Evolutionary conservation across 1,140 invertebrate genomes (phyloP).

Genomic region (Drosophila lini): DNA sequence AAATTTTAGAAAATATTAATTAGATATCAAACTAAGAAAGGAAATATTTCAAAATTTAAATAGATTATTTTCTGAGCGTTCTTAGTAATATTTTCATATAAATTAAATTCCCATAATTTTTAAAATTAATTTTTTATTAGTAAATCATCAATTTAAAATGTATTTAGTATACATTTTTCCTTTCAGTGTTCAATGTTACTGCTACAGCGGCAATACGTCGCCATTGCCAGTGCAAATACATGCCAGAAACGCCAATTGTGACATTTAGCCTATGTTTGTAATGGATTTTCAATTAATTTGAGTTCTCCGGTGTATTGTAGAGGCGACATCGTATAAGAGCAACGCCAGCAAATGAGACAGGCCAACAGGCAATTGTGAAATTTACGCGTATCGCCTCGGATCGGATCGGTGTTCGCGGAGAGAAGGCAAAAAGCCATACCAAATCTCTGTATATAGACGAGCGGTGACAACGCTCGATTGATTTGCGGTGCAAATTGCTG

Average conservation of each 20-base stretch:
- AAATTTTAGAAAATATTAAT: not conserved
- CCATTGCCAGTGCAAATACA: constrained; percentile 74
- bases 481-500: constrained; percentile 82
- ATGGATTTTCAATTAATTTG: constrained; percentile 84
- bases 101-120: fast-evolving
- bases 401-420: not conserved
- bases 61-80: not conserved
- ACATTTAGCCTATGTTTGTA: constrained; percentile 83
- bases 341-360: constrained; percentile 46
- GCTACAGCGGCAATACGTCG: constrained; percentile 66
- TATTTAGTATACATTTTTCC: not conserved
- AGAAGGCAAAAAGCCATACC: constrained; percentile 28
- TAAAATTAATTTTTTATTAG: not conserved
- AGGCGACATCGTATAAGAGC: constrained; percentile 73
- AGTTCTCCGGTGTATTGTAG: constrained; percentile 83
- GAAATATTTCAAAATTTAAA: not conserved
- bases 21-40: not conserved
- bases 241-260: constrained; percentile 83
- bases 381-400: constrained; percentile 68
- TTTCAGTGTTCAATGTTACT: constrained; percentile 22
- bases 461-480: constrained; percentile 76
- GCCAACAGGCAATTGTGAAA: constrained; percentile 73
- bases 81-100: not conserved
- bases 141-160: not conserved
- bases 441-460: constrained; percentile 60